A percentile compares a stretch with the other conserved stretches of the same genome.
phyloP scores from a whole-genome alignment of 2,888 invertebrate genomes.

The Cerastis rubricosa region DNA sequence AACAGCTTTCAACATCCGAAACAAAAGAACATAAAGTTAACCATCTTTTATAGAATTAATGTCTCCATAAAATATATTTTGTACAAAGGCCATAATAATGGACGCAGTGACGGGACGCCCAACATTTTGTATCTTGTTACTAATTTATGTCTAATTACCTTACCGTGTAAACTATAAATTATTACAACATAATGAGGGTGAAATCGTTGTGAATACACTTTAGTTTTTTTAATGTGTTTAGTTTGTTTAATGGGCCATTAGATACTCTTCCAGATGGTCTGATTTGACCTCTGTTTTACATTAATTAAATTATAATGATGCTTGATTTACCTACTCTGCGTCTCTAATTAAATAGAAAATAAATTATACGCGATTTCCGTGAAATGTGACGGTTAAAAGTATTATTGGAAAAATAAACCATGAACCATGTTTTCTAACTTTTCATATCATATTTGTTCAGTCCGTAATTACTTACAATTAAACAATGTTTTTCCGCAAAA shows the following conservation, averaged over 20 bases:
- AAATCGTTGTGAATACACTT: conserved; percentile 75
- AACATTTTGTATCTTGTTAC: conserved; percentile 76
- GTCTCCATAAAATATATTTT: conserved; percentile 73
- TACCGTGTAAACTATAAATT: conserved; percentile 76
- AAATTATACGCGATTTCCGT: not conserved
- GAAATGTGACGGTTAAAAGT: not conserved
- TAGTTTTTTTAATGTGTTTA: conserved; percentile 69
- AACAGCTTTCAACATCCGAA: conserved; percentile 53
- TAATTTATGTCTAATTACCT: conserved; percentile 80
- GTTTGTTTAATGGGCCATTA: conserved; percentile 76
- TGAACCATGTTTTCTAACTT: too few relatives aligned
- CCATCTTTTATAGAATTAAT: conserved; percentile 68
- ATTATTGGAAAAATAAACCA: too few relatives aligned
- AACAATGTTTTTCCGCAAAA: not conserved
- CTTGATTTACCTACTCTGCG: conserved; percentile 35
- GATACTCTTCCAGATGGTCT: conserved; percentile 70
- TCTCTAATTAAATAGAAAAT: too few relatives aligned
- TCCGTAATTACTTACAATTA: not conserved
- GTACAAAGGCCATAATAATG: conserved; percentile 60
- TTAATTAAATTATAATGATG: conserved; percentile 64
- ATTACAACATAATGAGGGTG: conserved; percentile 78
- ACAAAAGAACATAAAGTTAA: conserved; percentile 57
- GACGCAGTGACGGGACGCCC: conserved; percentile 53
- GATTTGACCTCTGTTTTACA: conserved; percentile 65
- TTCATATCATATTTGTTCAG: too few relatives aligned